Base-by-base conservation (phyloP, 2,113 vertebrate species). In the Semnopithecus entellus region DNA sequence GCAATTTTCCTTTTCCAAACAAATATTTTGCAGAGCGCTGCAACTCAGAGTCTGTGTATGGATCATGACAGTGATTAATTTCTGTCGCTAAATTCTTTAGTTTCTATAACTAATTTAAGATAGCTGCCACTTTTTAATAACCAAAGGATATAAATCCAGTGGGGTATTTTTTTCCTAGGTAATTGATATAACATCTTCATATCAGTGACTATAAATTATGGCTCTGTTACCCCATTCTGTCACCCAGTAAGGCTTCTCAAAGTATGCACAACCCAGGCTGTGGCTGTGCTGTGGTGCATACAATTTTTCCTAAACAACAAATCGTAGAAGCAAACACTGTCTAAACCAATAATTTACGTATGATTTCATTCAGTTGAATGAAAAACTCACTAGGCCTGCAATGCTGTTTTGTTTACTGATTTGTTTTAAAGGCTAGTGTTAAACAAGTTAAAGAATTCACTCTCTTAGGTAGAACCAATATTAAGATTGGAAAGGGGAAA, bases 11-110 rank as follows among this genome's bases (percentile, higher is more conserved):
- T 98, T 98, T 98, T 93, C 97, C 96, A 98, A 99, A 98, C 96
- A 99, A 99, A 98, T 98, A 97, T 97, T 98, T 98, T 98, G 96
- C 95, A 91, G 45, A 83, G 91, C 27, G 13, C 92, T 78, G 91
- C 94, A 98, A 98, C 88, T 78, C 40, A 50, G 95, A 97, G 79
- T 88, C 89, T 91, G 91, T 92, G 97, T 96, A 78, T 79, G 94
- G 57, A 64, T 94, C 48, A 5, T 98, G 98, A 98, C 98, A 98
- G 92, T 98, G 99, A 99, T 98, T 99, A 98, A 99, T 99, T 98
- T 97, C 97, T 97, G 73, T 96, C 32, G 83, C 95, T 97, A 97
- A 98, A 98, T 97, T 98, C 97, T 98, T 98, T 98, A 98, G 98
- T 98, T 98, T 95, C 96, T 98, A 85, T 98, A 98, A 98, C 98